A percentile compares a stretch with the other conserved stretches of the same genome.
Conservation (phyloP, 53 echinoderm and acorn worm genomes). For the Holothuria scabra region DNA sequence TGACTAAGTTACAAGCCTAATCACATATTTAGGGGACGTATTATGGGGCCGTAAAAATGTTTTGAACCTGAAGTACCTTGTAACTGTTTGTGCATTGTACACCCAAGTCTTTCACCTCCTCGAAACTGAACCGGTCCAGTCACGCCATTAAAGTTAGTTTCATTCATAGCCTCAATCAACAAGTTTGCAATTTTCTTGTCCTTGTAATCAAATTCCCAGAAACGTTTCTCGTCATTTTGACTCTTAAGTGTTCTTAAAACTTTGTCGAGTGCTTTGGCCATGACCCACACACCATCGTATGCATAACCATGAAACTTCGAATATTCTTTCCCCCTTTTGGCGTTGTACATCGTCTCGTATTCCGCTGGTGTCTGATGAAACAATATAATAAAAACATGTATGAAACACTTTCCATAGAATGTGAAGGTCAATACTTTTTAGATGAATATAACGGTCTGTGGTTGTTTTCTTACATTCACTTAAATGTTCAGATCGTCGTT, state of each 20-base stretch:
- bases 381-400: too few relatives aligned
- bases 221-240: constrained; percentile 51
- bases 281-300: constrained; percentile 97
- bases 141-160: constrained; percentile 92
- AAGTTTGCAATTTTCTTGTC: constrained; percentile 70
- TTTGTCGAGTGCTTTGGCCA: constrained; percentile 84
- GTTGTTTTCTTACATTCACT: too few relatives aligned
- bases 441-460: too few relatives aligned
- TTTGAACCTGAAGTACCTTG: too few relatives aligned
- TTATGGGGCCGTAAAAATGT: too few relatives aligned
- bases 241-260: constrained; percentile 66
- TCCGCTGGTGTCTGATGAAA: constrained; percentile 70
- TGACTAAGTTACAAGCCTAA: too few relatives aligned
- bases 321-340: constrained; percentile 50
- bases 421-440: too few relatives aligned
- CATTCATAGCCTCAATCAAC: constrained; percentile 89
- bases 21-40: too few relatives aligned
- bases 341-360: constrained; percentile 74
- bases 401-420: too few relatives aligned
- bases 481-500: too few relatives aligned
- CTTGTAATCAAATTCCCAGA: constrained; percentile 71
- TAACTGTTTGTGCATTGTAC: constrained; percentile 82
- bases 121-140: constrained; percentile 59
- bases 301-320: constrained; percentile 94
- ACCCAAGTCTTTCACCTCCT: constrained; percentile 90